Percentiles rank a stretch among this genome's conserved stretches.
Evolutionary conservation across 2,113 vertebrate genomes (phyloP).

Genomic region (Sander lucioperca): DNA sequence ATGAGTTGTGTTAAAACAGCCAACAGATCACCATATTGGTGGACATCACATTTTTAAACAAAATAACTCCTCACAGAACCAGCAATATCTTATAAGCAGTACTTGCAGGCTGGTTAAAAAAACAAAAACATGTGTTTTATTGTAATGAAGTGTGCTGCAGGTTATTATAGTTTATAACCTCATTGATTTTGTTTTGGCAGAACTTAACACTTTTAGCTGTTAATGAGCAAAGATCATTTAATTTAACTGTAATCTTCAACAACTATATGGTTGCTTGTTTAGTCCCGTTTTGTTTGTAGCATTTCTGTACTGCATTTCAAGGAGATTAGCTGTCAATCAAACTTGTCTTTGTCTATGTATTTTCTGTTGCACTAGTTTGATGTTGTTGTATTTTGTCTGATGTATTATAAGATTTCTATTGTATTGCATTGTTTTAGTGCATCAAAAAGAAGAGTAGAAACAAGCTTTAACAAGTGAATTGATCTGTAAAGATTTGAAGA

Average conservation of each 20-base stretch:
- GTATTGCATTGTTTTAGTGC: no score
- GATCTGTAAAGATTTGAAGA: no score
- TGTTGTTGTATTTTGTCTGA: not conserved
- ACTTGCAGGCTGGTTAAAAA: not conserved
- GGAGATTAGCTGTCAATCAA: not conserved
- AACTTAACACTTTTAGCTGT: not conserved
- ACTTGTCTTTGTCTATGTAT: not conserved
- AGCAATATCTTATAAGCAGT: not conserved
- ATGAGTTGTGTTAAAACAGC: not conserved
- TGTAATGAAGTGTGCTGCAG: slow-evolving; percentile 10
- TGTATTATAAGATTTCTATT: no score
- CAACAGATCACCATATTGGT: not conserved
- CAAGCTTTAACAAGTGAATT: no score
- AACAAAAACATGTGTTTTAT: slow-evolving; percentile 10
- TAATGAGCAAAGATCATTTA: slow-evolving; percentile 1
- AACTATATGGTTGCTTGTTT: not conserved
- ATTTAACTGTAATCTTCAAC: not conserved
- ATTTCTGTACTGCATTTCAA: not conserved
- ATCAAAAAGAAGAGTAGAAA: no score
- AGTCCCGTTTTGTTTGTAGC: not conserved
- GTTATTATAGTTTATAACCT: slow-evolving; percentile 19
- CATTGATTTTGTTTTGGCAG: slow-evolving; percentile 14
- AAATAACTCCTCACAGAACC: not conserved
- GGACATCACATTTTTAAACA: not conserved
- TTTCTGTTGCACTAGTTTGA: not conserved